Evolutionary conservation across 2,113 vertebrate genomes (phyloP).

Genomic region (Channa argus): DNA sequence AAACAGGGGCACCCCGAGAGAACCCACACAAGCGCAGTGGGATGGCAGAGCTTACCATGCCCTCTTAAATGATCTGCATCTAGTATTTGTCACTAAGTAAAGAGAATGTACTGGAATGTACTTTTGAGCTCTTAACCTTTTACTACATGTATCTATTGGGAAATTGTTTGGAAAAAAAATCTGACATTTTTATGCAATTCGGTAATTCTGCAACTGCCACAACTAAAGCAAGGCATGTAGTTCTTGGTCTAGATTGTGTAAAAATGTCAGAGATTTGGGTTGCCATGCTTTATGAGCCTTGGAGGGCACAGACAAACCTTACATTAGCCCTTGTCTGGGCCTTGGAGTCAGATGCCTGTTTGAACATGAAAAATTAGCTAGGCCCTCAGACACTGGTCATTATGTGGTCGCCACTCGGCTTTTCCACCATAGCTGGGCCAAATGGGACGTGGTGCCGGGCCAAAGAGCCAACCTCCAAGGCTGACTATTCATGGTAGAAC

Average conservation of each 20-base stretch:
- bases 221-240: constrained; percentile 25
- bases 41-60: too few species aligned
- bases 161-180: constrained; percentile 33
- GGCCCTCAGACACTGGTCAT: constrained; percentile 80
- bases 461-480: constrained; percentile 74
- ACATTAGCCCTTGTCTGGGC: constrained; percentile 71
- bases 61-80: too few species aligned
- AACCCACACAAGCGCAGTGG: too few species aligned
- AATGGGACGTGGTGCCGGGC: constrained; percentile 70
- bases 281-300: constrained; percentile 74
- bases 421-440: constrained; percentile 75
- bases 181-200: constrained; percentile 29
- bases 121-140: constrained; percentile 12
- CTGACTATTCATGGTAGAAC: constrained; percentile 71
- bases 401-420: constrained; percentile 78
- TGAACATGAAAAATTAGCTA: constrained; percentile 82
- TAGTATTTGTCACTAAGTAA: not conserved
- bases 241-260: constrained; percentile 42
- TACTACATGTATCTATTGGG: not conserved
- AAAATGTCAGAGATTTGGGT: constrained; percentile 59
- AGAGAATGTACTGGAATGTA: not conserved
- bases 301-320: constrained; percentile 68
- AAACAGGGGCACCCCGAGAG: too few species aligned
- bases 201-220: constrained; percentile 30
- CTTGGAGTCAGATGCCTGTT: constrained; percentile 73